Evolutionary conservation across 2,888 invertebrate genomes (phyloP).

Genomic region (Lasioglossum villosulum): DNA sequence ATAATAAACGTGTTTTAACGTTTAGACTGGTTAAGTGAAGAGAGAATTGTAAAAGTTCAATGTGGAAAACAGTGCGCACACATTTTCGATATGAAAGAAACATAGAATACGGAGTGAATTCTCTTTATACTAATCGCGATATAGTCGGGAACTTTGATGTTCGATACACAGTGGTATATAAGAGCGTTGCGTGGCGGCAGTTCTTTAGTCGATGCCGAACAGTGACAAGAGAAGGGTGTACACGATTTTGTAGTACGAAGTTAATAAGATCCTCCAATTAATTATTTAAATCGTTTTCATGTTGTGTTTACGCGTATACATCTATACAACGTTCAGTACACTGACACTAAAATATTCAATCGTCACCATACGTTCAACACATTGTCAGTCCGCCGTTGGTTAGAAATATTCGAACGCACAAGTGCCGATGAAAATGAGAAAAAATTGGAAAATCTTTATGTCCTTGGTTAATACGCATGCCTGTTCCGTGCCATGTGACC

Average conservation of each 20-base stretch:
- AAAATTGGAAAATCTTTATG: conserved; percentile 31
- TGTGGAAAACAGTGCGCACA: not conserved
- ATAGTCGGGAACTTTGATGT: conserved; percentile 24
- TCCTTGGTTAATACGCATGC: conserved; percentile 38
- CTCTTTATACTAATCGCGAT: conserved; percentile 43
- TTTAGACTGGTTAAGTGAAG: not conserved
- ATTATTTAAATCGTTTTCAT: conserved; percentile 12
- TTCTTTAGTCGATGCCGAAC: conserved; percentile 62
- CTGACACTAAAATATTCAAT: not conserved
- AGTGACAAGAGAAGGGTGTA: conserved; percentile 53
- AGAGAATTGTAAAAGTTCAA: not conserved
- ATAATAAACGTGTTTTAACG: not conserved
- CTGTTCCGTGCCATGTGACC: conserved; percentile 25
- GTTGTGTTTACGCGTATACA: conserved; percentile 6
- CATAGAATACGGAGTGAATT: not conserved
- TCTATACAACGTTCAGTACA: not conserved
- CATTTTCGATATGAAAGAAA: not conserved
- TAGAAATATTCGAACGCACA: conserved; percentile 10
- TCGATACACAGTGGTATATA: conserved; percentile 50
- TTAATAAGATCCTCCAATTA: conserved; percentile 18
- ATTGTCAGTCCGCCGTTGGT: not conserved
- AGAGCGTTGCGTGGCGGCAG: conserved; percentile 51
- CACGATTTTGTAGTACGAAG: conserved; percentile 15
- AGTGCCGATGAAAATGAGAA: conserved; percentile 15
- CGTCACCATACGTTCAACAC: conserved; percentile 5